phyloP scores from a whole-genome alignment of 92 coral and sea anemone species.

The Palythoa grandis region DNA sequence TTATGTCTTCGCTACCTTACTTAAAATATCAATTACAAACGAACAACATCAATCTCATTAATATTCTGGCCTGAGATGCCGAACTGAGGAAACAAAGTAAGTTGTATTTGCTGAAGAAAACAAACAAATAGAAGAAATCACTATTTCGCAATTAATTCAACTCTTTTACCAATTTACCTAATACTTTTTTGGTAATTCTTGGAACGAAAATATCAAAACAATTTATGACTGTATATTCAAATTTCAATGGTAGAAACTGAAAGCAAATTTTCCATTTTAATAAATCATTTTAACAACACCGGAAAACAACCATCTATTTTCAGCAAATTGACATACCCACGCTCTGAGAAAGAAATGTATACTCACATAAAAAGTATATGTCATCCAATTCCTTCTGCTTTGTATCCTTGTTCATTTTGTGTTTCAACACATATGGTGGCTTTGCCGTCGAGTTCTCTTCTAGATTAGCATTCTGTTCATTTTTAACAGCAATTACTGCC shows the following conservation, averaged over 20 bases:
- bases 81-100: conserved; percentile 9
- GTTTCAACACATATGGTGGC: conserved; percentile 43
- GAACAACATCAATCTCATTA: background rate
- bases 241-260: background rate
- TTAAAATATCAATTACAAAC: no score
- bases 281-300: background rate
- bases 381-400: conserved; percentile 21
- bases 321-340: conserved; percentile 13
- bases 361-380: conserved; percentile 46
- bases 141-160: conserved; percentile 33
- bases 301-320: background rate
- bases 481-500: background rate
- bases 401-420: conserved; percentile 24
- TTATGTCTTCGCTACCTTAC: background rate
- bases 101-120: conserved; percentile 21
- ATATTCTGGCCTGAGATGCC: background rate
- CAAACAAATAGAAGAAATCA: conserved; percentile 34
- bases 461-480: conserved; percentile 10
- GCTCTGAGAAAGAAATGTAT: conserved; percentile 7
- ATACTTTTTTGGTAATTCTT: background rate
- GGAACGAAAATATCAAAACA: background rate
- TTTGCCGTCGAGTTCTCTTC: conserved; percentile 30
- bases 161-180: background rate
- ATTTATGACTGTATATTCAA: background rate
- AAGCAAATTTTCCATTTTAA: background rate